Base-by-base conservation (phyloP, 2,113 vertebrate species). In the Mionectes macconnelli region DNA sequence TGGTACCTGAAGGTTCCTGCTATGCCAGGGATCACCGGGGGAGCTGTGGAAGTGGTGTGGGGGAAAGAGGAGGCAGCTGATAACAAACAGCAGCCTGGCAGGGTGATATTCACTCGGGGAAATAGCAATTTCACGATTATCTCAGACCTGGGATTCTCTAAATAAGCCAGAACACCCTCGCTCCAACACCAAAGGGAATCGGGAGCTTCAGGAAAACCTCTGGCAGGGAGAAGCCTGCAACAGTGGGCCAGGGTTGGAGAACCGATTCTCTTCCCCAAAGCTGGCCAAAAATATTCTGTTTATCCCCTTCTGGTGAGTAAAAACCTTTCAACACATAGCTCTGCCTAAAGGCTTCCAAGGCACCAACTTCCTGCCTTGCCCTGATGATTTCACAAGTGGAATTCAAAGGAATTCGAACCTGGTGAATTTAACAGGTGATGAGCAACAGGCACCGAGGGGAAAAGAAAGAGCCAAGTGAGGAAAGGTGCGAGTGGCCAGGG, bases 361-460 rank as follows among this genome's bases (percentile, higher is more conserved):
- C 52, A 62, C 13, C 8, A 1, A 17, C 18, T 67, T 20, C 17
- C 67, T 50, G 18, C 2, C 2, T 69, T 30, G 17, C 90, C 44
- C 86, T 5, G 33, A 13, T 7, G n/a, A 28, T 57, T 8, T 70
- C 39, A 47, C 24, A 28, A 35, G 55, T 1, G n/a, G 40, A 79
- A 80, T n/a, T 47, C 21, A 27, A 62, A 69, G 27, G 77, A 45
- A 24, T 33, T 44, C 39, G 18, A 9, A 33, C 8, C 5, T 30
- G 7, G 1, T 0, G 12, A 24, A 44, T 68, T 21, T 9, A n/a
- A 50, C 0, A 35, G 40, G 22, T n/a, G 47, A 84, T n/a, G 27
- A 81, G 44, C 44, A 45, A 14, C 4, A 30, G 23, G 45, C 33
- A 12, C 8, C 2, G 67, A 31, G 60, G 17, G 44, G 18, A 23